A percentile compares a stretch with the other conserved stretches of the same genome.
Evolutionary conservation across 2,888 invertebrate species (phyloP).

Genomic region (Spodoptera littoralis): DNA sequence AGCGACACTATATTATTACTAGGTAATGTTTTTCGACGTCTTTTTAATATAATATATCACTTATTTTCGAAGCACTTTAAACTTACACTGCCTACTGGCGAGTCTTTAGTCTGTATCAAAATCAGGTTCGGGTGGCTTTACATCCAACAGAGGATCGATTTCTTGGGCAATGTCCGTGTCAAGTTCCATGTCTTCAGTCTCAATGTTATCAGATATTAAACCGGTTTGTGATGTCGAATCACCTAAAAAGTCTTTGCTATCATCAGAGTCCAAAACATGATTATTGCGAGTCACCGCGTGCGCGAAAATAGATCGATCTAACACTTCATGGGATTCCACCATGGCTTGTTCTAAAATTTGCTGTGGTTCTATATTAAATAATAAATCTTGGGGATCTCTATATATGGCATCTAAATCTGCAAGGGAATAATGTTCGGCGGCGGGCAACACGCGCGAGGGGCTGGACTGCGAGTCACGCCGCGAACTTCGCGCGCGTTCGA

Average conservation of each 20-base stretch:
- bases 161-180: constrained; percentile 40
- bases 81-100: neutral
- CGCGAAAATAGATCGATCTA: constrained; percentile 40
- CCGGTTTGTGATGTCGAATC: constrained; percentile 39
- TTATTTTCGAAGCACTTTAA: neutral
- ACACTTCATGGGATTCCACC: constrained; percentile 38
- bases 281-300: constrained; percentile 21
- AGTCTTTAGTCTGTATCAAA: constrained; percentile 37
- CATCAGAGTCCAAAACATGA: constrained; percentile 49
- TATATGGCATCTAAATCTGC: constrained; percentile 76
- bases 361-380: constrained; percentile 53
- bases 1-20: no score
- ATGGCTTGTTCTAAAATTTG: constrained; percentile 49
- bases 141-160: constrained; percentile 40
- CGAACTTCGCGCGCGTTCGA: constrained; percentile 77
- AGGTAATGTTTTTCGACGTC: neutral
- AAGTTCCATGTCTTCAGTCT: constrained; percentile 44
- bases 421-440: constrained; percentile 71
- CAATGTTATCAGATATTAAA: constrained; percentile 49
- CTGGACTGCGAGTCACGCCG: constrained; percentile 96
- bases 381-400: constrained; percentile 62
- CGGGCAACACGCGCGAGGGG: constrained; percentile 80
- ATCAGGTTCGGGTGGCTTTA: constrained; percentile 40
- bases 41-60: constrained; percentile 15
- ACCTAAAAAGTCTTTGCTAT: constrained; percentile 53